Evolutionary conservation across 1,140 invertebrate species (phyloP), one percentile per base, ranked within the genome.

Genomic region (Neodiprion pinetum): DNA sequence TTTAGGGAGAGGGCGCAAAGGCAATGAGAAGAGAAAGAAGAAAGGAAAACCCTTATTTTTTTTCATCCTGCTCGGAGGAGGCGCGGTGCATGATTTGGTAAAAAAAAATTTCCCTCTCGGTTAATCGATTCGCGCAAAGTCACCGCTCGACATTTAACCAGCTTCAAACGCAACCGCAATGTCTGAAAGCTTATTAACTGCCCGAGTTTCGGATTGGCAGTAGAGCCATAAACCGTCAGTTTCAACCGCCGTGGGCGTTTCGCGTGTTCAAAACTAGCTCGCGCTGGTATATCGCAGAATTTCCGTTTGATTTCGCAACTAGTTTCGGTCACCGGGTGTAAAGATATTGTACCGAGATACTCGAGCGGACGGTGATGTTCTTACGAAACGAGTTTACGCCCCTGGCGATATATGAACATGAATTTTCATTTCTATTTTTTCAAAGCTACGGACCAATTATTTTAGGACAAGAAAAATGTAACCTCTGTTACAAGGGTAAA

Each of bases 141-240:
- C 28, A 61, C 53, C n/a, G 9, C 5, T 9, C 11, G 0, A 61
- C 53, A 61, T 12, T 61, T 7, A 61, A 12, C 53, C 53, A 61
- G 53, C 53, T 61, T 61, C 53, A 61, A 61, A 61, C 53, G 53
- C n/a, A 61, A 61, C 53, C 53, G n/a, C 53, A 61, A 61, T 61
- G 53, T 40, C 28, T 17, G 9, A 9, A 61, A 17, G 53, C 53
- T 61, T 61, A 61, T 61, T 61, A 17, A 61, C 53, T 61, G 53
- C 53, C 53, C 53, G 53, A 61, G 53, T 61, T 61, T 14, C 11
- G 9, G 53, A 61, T 61, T 61, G 53, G 28, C 28, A 40, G 28
- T 1, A 40, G 28, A 40, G 5, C 28, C 28, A 40, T 40, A 40
- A 40, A 40, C 3, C 53, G n/a, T 61, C 53, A 17, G 11, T 61